Percentiles rank a stretch among this genome's conserved stretches.
Conservation (phyloP, 1,140 invertebrate genomes). For the Acyrthosiphon pisum region DNA sequence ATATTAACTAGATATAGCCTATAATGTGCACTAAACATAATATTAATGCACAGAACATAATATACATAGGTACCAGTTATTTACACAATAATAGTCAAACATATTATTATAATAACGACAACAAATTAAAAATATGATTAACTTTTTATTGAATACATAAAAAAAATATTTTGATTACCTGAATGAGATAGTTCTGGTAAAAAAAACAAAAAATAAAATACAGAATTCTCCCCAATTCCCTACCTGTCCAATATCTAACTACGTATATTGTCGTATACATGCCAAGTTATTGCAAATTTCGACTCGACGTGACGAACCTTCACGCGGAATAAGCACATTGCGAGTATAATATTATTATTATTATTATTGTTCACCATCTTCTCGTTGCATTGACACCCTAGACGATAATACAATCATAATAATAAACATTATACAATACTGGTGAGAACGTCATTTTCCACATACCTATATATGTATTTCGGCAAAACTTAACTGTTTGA, state of each 20-base stretch:
- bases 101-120: too few species aligned
- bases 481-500: constrained; percentile 8
- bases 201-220: not conserved
- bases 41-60: too few species aligned
- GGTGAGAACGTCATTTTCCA: not conserved
- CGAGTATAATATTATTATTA: not conserved
- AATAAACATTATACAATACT: not conserved
- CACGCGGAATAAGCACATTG: not conserved
- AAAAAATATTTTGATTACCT: not conserved
- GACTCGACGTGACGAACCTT: not conserved
- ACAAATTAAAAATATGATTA: not conserved
- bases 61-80: too few species aligned
- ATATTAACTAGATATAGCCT: not conserved
- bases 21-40: not conserved
- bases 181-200: not conserved
- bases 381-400: not conserved
- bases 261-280: not conserved
- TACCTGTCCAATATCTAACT: not conserved
- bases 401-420: not conserved
- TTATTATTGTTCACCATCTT: not conserved
- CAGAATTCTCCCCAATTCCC: too few species aligned
- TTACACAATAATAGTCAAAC: too few species aligned
- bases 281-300: not conserved
- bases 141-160: not conserved
- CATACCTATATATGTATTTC: not conserved